These are phyloP conservation scores for Pipistrellus pygmaeus DNA, from an alignment of 2,797 vertebrate genomes.

Conservation along the genomic window DNA sequence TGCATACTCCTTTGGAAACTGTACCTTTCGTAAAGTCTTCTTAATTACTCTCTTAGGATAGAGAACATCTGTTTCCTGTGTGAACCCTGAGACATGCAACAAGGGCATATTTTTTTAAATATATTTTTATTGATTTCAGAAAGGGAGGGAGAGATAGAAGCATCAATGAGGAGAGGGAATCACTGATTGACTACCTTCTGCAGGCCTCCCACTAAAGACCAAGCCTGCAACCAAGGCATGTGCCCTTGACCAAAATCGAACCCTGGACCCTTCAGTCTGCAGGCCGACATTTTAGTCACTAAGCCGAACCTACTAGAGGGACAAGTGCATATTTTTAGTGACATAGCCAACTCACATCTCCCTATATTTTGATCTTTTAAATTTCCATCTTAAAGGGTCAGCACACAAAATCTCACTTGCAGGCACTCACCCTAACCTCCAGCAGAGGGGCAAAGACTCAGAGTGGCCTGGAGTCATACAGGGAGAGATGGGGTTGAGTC, in stretches of 20 bases:
- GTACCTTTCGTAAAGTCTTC: neutral
- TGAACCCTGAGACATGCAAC: neutral
- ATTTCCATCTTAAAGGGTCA: neutral
- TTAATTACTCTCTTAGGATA: neutral
- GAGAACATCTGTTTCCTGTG: neutral
- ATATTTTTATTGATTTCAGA: too few relatives aligned
- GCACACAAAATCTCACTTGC: neutral
- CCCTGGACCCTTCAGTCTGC: too few relatives aligned
- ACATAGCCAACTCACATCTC: neutral
- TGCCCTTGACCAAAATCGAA: too few relatives aligned
- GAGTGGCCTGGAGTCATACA: neutral
- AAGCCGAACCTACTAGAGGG: too few relatives aligned
- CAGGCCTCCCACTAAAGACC: too few relatives aligned
- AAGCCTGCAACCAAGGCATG: too few relatives aligned
- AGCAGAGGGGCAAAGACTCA: neutral
- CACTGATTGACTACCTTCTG: too few relatives aligned
- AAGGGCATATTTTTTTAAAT: neutral
- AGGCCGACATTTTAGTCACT: too few relatives aligned
- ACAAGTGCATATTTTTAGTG: neutral
- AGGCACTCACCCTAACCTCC: neutral
- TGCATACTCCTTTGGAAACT: neutral
- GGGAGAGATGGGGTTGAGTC: neutral
- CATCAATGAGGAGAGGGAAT: too few relatives aligned
- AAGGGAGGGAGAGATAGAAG: too few relatives aligned
- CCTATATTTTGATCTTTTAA: neutral